phyloP scores from a whole-genome alignment of 2,113 vertebrate species.

The Dromaius novaehollandiae region DNA sequence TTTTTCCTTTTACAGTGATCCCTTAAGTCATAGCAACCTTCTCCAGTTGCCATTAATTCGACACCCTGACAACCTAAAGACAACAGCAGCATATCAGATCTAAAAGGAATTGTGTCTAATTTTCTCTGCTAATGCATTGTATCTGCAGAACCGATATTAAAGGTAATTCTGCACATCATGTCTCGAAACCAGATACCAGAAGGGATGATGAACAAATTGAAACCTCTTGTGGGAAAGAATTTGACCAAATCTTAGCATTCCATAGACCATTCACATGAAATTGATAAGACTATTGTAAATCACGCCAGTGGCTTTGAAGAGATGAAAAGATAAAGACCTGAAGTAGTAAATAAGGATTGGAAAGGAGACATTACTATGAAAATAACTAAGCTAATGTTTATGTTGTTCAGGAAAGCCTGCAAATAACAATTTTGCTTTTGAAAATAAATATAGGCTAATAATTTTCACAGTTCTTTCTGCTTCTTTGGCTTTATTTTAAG shows the following conservation, averaged over 20 bases:
- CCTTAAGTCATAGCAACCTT: slow-evolving; percentile 69
- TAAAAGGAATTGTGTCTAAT: slow-evolving; percentile 72
- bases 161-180: slow-evolving; percentile 82
- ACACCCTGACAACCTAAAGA: slow-evolving; percentile 79
- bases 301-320: background rate
- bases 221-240: slow-evolving; percentile 86
- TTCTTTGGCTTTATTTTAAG: background rate
- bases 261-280: slow-evolving; percentile 77
- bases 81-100: slow-evolving; percentile 75
- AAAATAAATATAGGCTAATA: background rate
- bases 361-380: background rate
- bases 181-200: slow-evolving; percentile 82
- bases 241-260: slow-evolving; percentile 77
- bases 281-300: slow-evolving; percentile 76
- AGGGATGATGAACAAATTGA: slow-evolving; percentile 78
- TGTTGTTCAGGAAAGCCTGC: background rate
- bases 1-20: slow-evolving; percentile 71
- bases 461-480: background rate
- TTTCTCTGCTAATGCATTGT: slow-evolving; percentile 77
- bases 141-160: slow-evolving; percentile 77
- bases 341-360: background rate
- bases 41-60: slow-evolving; percentile 73
- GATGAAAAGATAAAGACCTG: slow-evolving; percentile 17
- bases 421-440: background rate
- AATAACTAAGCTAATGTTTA: background rate